A percentile compares a stretch with the other conserved stretches of the same genome.
These are phyloP conservation scores for Podargus strigoides DNA, from an alignment of 2,797 vertebrate species.

Conservation along the genomic window DNA sequence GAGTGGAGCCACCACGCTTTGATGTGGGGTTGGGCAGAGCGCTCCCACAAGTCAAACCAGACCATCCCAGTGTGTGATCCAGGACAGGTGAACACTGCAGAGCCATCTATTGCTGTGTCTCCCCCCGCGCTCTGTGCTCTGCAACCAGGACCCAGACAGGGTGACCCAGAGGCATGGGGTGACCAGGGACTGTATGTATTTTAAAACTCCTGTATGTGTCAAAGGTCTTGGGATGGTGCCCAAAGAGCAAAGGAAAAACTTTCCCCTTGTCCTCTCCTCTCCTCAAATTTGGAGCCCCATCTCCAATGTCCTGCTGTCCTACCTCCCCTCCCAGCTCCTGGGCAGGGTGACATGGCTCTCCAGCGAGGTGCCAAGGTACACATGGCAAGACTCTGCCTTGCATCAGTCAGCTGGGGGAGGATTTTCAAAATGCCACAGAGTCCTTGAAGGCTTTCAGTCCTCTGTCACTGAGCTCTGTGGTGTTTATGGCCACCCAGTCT, in stretches of 20 bases:
- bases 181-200: background rate
- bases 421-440: background rate
- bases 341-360: background rate
- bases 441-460: background rate
- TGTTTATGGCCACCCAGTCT: background rate
- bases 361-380: background rate
- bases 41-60: background rate
- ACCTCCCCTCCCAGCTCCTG: background rate
- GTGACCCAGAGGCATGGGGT: fast-evolving
- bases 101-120: fast-evolving
- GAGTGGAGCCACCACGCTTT: fast-evolving
- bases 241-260: background rate
- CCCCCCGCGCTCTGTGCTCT: fast-evolving
- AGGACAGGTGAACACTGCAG: fast-evolving
- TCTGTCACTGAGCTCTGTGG: background rate
- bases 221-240: background rate
- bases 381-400: background rate
- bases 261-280: background rate
- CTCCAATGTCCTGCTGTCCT: background rate
- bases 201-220: background rate
- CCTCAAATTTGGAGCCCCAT: background rate
- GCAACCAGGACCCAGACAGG: background rate
- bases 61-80: background rate
- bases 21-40: background rate
- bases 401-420: background rate